Evolutionary conservation across 2,113 vertebrate genomes (phyloP).

Genomic region (Osmerus eperlanus): DNA sequence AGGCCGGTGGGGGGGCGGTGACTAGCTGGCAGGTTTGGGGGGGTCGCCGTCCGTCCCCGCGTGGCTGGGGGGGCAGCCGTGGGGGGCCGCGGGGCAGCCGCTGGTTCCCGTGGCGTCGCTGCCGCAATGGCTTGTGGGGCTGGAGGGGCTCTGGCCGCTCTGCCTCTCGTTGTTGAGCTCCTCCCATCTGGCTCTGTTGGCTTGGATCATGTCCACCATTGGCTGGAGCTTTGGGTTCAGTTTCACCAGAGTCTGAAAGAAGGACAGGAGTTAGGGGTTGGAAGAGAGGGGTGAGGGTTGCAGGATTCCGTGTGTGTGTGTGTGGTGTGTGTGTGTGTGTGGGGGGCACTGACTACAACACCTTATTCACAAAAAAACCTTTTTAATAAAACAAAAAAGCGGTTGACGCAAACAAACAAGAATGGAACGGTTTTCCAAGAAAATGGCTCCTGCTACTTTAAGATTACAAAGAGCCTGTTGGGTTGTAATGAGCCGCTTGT

Average conservation of each 20-base stretch:
- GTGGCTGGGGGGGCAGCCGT: neutral
- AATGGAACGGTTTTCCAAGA: conserved; percentile 33
- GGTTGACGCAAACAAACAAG: no score
- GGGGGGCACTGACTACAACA: no score
- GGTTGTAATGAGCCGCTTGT: conserved; percentile 49
- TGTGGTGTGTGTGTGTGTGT: no score
- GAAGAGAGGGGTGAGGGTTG: conserved; percentile 2
- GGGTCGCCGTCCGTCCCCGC: conserved; percentile 37
- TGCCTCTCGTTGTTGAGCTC: conserved; percentile 85
- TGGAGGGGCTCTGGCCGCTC: conserved; percentile 57
- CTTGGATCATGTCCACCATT: conserved; percentile 87
- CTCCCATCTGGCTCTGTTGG: conserved; percentile 90
- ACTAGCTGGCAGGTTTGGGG: conserved; percentile 63
- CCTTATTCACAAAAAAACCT: no score
- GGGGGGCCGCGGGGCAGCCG: conserved; percentile 6
- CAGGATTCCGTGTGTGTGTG: no score
- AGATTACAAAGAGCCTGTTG: conserved; percentile 48
- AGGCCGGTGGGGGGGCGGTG: conserved; percentile 20
- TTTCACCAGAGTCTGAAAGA: conserved; percentile 84
- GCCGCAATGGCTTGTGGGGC: conserved; percentile 35
- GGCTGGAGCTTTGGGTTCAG: conserved; percentile 92
- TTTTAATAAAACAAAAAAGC: no score
- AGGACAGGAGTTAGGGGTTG: neutral
- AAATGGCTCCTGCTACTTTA: conserved; percentile 38
- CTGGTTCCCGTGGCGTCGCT: conserved; percentile 41